Base-by-base conservation (phyloP, 2,113 vertebrate genomes). In the Excalfactoria chinensis region DNA sequence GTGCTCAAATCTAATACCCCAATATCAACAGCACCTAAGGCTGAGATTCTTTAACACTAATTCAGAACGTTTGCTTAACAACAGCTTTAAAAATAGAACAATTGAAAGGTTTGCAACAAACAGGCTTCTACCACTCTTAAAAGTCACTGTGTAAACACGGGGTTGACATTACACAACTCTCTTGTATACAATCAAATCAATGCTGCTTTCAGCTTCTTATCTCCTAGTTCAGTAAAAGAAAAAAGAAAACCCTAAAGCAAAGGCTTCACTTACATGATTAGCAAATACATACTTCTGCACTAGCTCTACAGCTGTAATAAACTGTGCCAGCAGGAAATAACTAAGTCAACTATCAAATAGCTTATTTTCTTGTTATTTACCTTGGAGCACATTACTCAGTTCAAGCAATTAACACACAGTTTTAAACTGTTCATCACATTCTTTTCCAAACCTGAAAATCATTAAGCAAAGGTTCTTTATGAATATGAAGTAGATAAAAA, bases 41-140 rank as follows among this genome's bases (percentile, higher is more conserved):
- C 90, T 88, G 85, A 14, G 1, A 90, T 88, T 93, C 64, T 43
- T 68, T 64, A 85, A 67, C 37, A 28, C n/a, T 70, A 30, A 40
- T 74, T 59, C 7, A 1, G 48, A 74, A 77, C 3, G 13, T 74
- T 84, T 93, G 69, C 64, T 49, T 84, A 85, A 84, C n/a, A 69
- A 77, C 51, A 88, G 23, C 64, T 79, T 94, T 34, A 21, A 81
- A 93, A 91, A 87, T 56, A 74, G 60, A 95, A 74, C 64, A 89
- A 51, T 48, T 16, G 60, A 64, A 93, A 93, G 7, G 35, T 55
- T 88, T 69, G 66, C 21, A 88, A 74, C 80, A 92, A 87, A 1
- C 14, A 76, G 46, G 59, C 15, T 79, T 79, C 26, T 43, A 4
- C 12, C 53, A 17, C 15, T 48, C 10, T 17, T 1, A 1, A 81